Evolutionary conservation across 64 coral and sea anemone species (phyloP).

Genomic region (Dendrophyllia cribrosa): DNA sequence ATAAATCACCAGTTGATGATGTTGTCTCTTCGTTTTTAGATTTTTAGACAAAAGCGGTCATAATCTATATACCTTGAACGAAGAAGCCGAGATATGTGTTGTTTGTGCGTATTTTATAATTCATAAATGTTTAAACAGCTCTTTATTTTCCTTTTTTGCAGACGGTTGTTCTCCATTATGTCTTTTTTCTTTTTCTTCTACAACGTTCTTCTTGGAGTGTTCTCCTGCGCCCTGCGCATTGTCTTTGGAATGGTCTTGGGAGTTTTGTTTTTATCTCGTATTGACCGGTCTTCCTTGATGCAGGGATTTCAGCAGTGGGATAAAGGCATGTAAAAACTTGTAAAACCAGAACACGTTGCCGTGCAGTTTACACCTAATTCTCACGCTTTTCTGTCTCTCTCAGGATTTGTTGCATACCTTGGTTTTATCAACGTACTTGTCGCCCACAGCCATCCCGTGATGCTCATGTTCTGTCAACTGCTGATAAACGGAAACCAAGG

Average conservation of each 20-base stretch:
- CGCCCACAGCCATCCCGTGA: constrained; percentile 26
- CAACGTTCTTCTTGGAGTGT: constrained; percentile 64
- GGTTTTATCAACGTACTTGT: constrained; percentile 43
- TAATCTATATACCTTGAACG: too few relatives aligned
- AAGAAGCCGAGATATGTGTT: too few relatives aligned
- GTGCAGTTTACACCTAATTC: too few relatives aligned
- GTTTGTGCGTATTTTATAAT: too few relatives aligned
- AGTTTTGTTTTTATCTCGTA: constrained; percentile 37
- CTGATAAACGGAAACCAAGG: constrained; percentile 5
- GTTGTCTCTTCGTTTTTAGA: too few relatives aligned
- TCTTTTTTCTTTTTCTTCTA: constrained; percentile 75
- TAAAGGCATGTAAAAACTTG: constrained; percentile 18
- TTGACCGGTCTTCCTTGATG: constrained; percentile 60
- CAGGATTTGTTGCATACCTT: constrained; percentile 7
- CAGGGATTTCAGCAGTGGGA: constrained; percentile 31
- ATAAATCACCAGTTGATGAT: too few relatives aligned
- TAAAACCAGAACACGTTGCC: too few relatives aligned
- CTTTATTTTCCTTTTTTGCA: not conserved
- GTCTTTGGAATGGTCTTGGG: constrained; percentile 2
- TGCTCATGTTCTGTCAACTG: constrained; percentile 29
- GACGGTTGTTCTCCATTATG: constrained; percentile 62
- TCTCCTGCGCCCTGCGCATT: not conserved
- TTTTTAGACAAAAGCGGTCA: too few relatives aligned
- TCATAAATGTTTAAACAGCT: too few relatives aligned
- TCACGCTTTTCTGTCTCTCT: too few relatives aligned